phyloP scores from a whole-genome alignment of 1,140 invertebrate species.

The Littorina saxatilis region DNA sequence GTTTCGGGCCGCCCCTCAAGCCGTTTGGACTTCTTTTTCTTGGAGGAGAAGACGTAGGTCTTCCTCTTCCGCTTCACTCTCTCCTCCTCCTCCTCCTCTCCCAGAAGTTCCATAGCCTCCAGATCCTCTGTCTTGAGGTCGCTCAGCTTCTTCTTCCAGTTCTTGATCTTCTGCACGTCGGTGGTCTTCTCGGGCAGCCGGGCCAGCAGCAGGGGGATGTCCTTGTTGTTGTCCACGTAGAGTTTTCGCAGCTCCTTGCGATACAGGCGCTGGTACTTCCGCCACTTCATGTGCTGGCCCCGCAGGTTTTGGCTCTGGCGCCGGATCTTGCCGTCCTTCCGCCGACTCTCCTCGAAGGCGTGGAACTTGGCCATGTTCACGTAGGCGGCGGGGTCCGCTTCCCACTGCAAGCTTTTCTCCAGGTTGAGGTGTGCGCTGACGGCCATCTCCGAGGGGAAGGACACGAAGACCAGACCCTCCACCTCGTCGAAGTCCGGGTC shows the following conservation, averaged over 20 bases:
- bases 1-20: not conserved
- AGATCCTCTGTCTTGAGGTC: conserved; percentile 63
- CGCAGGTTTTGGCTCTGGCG: conserved; percentile 55
- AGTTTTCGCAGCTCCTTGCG: conserved; percentile 56
- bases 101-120: conserved; percentile 59
- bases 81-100: conserved; percentile 52
- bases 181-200: conserved; percentile 57
- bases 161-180: conserved; percentile 70
- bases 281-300: conserved; percentile 65
- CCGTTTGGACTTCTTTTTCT: conserved; percentile 25
- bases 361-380: conserved; percentile 47
- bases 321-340: conserved; percentile 32
- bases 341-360: conserved; percentile 45
- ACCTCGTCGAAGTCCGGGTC: conserved; percentile 71
- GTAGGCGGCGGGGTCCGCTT: conserved; percentile 44
- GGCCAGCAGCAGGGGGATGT: conserved; percentile 18
- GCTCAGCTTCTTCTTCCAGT: conserved; percentile 66
- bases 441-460: conserved; percentile 63
- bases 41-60: conserved; percentile 21
- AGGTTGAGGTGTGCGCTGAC: conserved; percentile 65
- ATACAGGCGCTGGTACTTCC: conserved; percentile 65
- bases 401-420: conserved; percentile 63
- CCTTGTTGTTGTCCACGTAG: conserved; percentile 44
- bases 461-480: conserved; percentile 68
- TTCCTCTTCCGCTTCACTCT: conserved; percentile 48